Evolutionary conservation across 2,888 invertebrate species (phyloP), one percentile per base, ranked within the genome.

Genomic region (Himalopsyche japonica): DNA sequence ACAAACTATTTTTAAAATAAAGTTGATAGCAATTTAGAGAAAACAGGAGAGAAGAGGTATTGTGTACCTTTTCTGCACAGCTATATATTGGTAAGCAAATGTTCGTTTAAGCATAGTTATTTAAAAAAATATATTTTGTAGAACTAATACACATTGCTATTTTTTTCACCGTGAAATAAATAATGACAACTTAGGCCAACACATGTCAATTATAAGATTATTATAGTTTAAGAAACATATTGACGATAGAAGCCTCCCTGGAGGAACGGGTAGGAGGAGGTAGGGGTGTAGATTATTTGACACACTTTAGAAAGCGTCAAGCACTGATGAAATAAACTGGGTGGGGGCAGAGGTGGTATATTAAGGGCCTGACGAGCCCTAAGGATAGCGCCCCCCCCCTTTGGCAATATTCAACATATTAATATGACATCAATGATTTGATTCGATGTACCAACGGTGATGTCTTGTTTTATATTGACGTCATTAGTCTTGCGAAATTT

Each of bases 281-380:
- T n/a, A n/a, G 57, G 82, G 84, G 81, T 32, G 81, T 37, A 84
- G 84, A 84, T 84, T 84, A 84, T 84, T 84, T 84, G 84, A 84
- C 84, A 84, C 84, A 84, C 84, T 84, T 84, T 84, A 84, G 64
- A 84, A 81, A 76, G 78, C 78, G 84, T 80, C 84, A 80, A 78
- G 84, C 81, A 27, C 84, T 79, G 81, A 81, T 81, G 84, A 79
- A 47, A 81, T 57, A 64, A 79, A 81, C 64, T 81, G 84, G 78
- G n/a, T 57, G 79, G 34, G 37, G 78, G 84, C 48, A 81, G 77
- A 76, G 48, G 70, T 64, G 76, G 27, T 27, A 32, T 27, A 70
- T 64, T n/a, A 24, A 10, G 24, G 57, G 20, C 57, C 57, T 20
- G n/a, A 32, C 76, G 76, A 30, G 76, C 30, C 32, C 32, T 15